Conservation (phyloP, 2,113 vertebrate genomes). For the Morone chrysops region DNA sequence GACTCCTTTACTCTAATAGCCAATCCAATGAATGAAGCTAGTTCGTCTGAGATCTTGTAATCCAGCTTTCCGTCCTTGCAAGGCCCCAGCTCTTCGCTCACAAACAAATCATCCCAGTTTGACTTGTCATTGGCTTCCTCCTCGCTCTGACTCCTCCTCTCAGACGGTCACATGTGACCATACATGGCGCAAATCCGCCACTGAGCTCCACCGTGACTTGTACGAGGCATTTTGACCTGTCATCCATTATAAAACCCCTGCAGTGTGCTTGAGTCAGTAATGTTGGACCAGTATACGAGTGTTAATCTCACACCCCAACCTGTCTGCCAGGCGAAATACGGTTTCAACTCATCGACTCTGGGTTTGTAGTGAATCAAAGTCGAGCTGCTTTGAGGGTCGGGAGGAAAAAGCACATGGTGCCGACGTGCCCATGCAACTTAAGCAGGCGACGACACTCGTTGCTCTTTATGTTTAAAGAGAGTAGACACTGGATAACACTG, state of each 20-base stretch:
- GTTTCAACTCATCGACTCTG: not conserved
- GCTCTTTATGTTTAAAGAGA: fast-evolving
- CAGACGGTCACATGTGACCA: slow-evolving; percentile 38
- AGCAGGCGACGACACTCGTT: not conserved
- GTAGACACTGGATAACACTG: fast-evolving
- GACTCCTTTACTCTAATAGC: not conserved
- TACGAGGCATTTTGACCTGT: slow-evolving; percentile 49
- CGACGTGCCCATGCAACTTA: slow-evolving; percentile 17
- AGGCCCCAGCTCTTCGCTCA: not conserved
- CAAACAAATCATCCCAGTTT: not conserved
- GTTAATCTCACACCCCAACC: not conserved
- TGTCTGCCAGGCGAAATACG: not conserved
- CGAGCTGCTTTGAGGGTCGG: not conserved
- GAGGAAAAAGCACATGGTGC: slow-evolving; percentile 72
- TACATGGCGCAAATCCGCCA: slow-evolving; percentile 46
- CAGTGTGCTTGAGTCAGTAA: not conserved
- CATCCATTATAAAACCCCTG: slow-evolving; percentile 6
- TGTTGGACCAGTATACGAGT: not conserved
- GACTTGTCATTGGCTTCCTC: slow-evolving; percentile 43
- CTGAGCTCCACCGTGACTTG: slow-evolving; percentile 11
- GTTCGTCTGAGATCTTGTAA: not conserved
- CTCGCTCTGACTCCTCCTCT: not conserved
- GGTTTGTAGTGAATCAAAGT: not conserved
- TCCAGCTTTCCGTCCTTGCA: slow-evolving; percentile 19
- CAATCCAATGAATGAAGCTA: slow-evolving; percentile 41